Conservation (phyloP, 2,797 vertebrate species). For the Leptodactylus fallax region DNA sequence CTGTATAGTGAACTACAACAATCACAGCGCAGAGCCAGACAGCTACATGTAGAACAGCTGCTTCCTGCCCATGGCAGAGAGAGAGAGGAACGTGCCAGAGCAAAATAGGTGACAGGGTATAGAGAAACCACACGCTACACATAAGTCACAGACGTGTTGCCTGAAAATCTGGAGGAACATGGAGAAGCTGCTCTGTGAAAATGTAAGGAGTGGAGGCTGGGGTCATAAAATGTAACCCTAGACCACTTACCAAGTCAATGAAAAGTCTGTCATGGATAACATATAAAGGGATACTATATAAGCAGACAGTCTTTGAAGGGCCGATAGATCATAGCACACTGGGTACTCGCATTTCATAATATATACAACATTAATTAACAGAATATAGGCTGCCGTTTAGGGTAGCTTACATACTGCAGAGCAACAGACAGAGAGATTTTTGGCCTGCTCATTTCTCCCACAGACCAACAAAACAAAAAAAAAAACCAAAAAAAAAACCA, state of each 20-base stretch:
- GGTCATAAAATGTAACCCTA: neutral
- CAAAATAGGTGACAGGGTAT: neutral
- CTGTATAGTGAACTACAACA: neutral
- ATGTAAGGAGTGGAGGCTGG: neutral
- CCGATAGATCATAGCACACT: too few relatives aligned
- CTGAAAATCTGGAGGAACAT: neutral
- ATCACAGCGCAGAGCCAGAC: neutral
- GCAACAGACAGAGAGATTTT: too few relatives aligned
- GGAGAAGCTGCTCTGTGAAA: too few relatives aligned
- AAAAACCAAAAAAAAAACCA: too few relatives aligned
- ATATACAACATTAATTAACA: too few relatives aligned
- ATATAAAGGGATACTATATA: neutral
- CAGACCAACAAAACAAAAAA: too few relatives aligned
- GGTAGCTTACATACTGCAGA: too few relatives aligned
- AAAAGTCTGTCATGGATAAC: neutral
- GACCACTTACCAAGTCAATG: neutral
- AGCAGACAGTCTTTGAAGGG: too few relatives aligned
- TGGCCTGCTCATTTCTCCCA: too few relatives aligned
- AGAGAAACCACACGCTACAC: neutral
- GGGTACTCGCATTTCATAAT: too few relatives aligned
- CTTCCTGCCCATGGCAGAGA: slow-evolving; percentile 8
- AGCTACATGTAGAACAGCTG: neutral
- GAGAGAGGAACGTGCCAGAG: neutral
- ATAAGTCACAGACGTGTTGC: neutral
- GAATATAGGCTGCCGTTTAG: too few relatives aligned